phyloP scores from a whole-genome alignment of 2,113 vertebrate species.

The Heteronetta atricapilla region DNA sequence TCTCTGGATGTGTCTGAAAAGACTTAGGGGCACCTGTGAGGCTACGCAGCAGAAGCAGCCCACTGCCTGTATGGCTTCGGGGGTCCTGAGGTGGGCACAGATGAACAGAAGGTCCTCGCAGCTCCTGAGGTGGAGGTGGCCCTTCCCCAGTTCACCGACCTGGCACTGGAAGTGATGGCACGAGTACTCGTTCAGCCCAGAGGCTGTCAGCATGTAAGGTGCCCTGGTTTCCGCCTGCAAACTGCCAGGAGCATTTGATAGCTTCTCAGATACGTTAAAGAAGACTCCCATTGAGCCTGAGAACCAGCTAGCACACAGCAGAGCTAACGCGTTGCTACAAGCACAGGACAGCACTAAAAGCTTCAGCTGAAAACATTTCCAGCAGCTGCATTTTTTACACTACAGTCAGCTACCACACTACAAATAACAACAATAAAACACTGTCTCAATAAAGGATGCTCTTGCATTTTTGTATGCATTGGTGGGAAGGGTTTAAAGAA shows the following conservation, averaged over 20 bases:
- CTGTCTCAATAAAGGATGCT: neutral
- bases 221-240: neutral
- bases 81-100: neutral
- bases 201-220: neutral
- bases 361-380: constrained; percentile 14
- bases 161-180: neutral
- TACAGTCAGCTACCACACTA: neutral
- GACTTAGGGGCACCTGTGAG: fast-evolving
- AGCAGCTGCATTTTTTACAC: neutral
- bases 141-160: neutral
- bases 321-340: neutral
- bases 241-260: neutral
- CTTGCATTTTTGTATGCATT: neutral
- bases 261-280: constrained; percentile 15
- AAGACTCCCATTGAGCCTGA: neutral
- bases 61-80: fast-evolving
- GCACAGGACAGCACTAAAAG: neutral
- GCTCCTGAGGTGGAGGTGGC: neutral
- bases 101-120: neutral
- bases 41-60: neutral
- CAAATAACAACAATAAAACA: constrained; percentile 17
- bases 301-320: neutral
- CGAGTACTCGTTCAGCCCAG: neutral
- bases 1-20: constrained; percentile 7
- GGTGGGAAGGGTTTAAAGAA: neutral